Evolutionary conservation across 2,113 vertebrate species (phyloP).

Genomic region (Pangasianodon hypophthalmus): DNA sequence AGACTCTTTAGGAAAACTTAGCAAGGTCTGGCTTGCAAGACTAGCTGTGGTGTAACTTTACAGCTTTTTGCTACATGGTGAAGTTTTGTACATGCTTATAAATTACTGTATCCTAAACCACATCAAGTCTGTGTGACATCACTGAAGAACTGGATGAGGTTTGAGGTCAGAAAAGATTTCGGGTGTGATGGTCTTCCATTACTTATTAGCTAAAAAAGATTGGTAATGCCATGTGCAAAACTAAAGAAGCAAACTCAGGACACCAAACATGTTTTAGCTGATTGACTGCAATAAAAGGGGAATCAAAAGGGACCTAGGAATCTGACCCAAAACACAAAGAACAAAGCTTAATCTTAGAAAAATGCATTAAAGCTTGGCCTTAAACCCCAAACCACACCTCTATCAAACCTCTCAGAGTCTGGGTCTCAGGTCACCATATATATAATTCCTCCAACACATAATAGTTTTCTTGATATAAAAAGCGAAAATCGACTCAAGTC

Average conservation of each 20-base stretch:
- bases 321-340: neutral
- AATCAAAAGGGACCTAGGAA: neutral
- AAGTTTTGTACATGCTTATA: neutral
- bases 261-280: neutral
- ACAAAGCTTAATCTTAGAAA: neutral
- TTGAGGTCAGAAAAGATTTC: neutral
- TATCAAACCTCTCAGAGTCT: neutral
- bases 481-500: neutral
- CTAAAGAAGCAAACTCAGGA: neutral
- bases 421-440: neutral
- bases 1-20: neutral
- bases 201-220: neutral
- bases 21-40: neutral
- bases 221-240: neutral
- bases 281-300: neutral
- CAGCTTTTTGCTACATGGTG: neutral
- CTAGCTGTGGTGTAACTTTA: neutral
- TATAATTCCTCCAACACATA: neutral
- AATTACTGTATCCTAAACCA: neutral
- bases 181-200: neutral
- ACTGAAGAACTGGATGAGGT: neutral
- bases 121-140: neutral
- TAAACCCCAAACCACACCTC: neutral
- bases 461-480: slow-evolving; percentile 6
- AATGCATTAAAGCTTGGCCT: neutral